Evolutionary conservation across 2,113 vertebrate species (phyloP).

Genomic region (Siniperca knerii): DNA sequence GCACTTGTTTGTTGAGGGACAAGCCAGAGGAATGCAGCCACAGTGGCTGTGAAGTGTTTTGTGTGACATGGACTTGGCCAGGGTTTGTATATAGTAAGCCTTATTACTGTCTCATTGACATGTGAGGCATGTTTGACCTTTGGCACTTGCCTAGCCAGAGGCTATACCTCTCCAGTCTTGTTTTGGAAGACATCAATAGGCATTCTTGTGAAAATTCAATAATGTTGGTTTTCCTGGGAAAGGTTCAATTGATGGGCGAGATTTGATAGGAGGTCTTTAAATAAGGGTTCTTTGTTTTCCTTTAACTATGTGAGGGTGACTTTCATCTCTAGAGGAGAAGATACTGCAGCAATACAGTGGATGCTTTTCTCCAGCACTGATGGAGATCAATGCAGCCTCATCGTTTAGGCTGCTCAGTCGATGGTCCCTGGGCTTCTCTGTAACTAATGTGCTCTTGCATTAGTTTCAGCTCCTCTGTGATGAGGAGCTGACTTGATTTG

Average conservation of each 20-base stretch:
- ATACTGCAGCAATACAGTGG: slow-evolving; percentile 21
- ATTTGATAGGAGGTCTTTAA: slow-evolving; percentile 36
- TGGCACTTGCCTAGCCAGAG: slow-evolving; percentile 11
- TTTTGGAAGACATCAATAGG: slow-evolving; percentile 47
- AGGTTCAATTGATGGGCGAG: slow-evolving; percentile 22
- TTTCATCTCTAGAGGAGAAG: slow-evolving; percentile 42
- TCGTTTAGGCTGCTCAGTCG: slow-evolving; percentile 41
- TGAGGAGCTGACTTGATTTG: slow-evolving; percentile 56
- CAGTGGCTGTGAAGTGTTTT: slow-evolving; percentile 44
- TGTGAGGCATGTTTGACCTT: slow-evolving; percentile 60
- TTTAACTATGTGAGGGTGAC: slow-evolving; percentile 41
- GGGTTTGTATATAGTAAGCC: slow-evolving; percentile 43
- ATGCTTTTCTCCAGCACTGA: slow-evolving; percentile 36
- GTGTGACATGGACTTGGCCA: slow-evolving; percentile 55
- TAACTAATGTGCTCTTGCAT: slow-evolving; percentile 58
- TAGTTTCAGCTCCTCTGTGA: slow-evolving; percentile 41
- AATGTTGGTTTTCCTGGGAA: slow-evolving; percentile 45
- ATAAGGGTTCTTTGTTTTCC: slow-evolving; percentile 43
- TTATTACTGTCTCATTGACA: slow-evolving; percentile 65
- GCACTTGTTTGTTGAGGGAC: slow-evolving; percentile 58
- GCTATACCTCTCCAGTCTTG: slow-evolving; percentile 4
- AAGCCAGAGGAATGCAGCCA: slow-evolving; percentile 64
- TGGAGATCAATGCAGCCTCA: slow-evolving; percentile 58
- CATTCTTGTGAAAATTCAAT: slow-evolving; percentile 51
- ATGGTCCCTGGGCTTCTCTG: slow-evolving; percentile 44